Base-by-base conservation (phyloP, 1,140 invertebrate genomes). In the Aricia agestis region DNA sequence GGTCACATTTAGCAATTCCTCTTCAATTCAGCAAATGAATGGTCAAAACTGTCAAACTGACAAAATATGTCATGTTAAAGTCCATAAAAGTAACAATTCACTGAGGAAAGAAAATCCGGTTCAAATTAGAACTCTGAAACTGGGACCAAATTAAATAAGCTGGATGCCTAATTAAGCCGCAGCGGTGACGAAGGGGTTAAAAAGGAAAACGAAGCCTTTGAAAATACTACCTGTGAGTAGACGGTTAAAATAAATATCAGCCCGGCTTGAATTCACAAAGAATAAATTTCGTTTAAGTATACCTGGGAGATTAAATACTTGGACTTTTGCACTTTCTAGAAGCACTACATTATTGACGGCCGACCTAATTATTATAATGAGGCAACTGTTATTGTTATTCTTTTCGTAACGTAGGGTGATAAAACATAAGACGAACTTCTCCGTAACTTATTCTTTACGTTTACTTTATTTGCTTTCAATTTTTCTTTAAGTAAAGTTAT, bases 211-310 rank as follows among this genome's bases (percentile, higher is more conserved):
- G 72, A 68, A 75, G 76, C 75, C 75, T 80, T 77, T 75, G 78
- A 81, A 81, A 84, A 82, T 81, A 77, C 77, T 79, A 76, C 59
- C 72, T 70, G 71, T 66, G 76, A 75, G 75, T 68, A 78, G 72
- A 52, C 67, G 70, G 72, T 80, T 77, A 78, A 82, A 82, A 82
- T 83, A 83, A 82, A 83, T 82, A 83, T 82, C 72, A 72, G 76
- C 73, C 73, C 72, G 74, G 72, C 79, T 81, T 82, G 78, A 80
- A 82, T 81, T 78, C 76, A 78, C 78, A 77, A 76, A 78, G 80
- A 79, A 67, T 61, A 72, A 66, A 74, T 71, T 69, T 41, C 32
- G 65, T 73, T 72, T 74, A 76, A 76, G 70, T 52, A 74, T 72
- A 73, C 75, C 73, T 63, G 59, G 59, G 59, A 63, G 59, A 63